Base-by-base conservation (phyloP, 2,888 invertebrate genomes). In the Xylocampa areola region DNA sequence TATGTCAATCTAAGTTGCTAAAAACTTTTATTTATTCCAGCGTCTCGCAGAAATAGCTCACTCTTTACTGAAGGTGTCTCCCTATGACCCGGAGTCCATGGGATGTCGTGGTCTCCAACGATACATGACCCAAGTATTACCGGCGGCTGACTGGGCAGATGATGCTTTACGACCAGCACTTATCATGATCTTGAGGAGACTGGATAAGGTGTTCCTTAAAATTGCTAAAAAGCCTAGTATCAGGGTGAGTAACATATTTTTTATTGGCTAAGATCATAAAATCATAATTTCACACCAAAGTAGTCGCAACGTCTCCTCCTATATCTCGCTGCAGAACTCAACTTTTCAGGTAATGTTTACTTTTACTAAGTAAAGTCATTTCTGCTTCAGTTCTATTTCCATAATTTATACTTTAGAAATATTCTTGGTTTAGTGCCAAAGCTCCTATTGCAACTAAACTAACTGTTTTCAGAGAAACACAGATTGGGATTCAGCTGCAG, bases 11-110 rank as follows among this genome's bases (percentile, higher is more conserved):
- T n/a, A n/a, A n/a, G n/a, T n/a, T n/a, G n/a, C n/a, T 11, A 29
- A 11, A 11, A 13, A 14, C 6, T 14, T 32, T 13, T 5, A 13
- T 32, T 32, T 13, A 3, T 43, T 68, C 0, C 86, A 97, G 98
- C 96, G 99, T 47, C 92, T 99, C 47, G 98, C 99, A 0, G 99
- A 99, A 79, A 98, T 99, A 67, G 99, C 99, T 0, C 98, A 99
- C 86, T 98, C 98, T 7, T 94, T 99, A 11, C 94, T 99, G 13
- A 99, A 99, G 93, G 97, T 99, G 14, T 98, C 99, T 0, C 99
- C 99, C 0, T 99, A 99, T 88, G 99, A 99, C 92, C 97, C 99
- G 0, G 97, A 97, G 73, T 99, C 99, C 0, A 99, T 99, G 98
- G 97, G 97, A 0, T 99, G 99, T 77, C 95, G 97, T 25, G 99